phyloP scores from a whole-genome alignment of 1,140 invertebrate species.

The Caerostris darwini region DNA sequence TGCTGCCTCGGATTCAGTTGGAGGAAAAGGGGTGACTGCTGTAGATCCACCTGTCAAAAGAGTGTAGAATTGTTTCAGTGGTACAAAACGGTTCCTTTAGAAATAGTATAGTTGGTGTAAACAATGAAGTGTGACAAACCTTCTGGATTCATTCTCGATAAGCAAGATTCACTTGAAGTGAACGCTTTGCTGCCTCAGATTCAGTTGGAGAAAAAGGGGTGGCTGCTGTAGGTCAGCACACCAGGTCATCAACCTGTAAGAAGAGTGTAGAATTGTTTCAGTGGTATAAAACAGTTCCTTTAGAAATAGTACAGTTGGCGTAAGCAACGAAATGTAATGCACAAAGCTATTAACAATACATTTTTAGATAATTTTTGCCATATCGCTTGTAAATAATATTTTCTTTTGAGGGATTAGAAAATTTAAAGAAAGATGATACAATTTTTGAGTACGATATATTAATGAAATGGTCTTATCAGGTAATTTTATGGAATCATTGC shows the following conservation, averaged over 20 bases:
- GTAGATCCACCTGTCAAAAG: conserved; percentile 31
- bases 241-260: conserved; percentile 7
- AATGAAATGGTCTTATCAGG: too few species aligned
- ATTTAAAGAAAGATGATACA: too few species aligned
- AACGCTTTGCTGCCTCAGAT: conserved; percentile 15
- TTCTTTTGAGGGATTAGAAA: too few species aligned
- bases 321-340: too few species aligned
- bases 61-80: background rate
- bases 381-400: too few species aligned
- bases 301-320: too few species aligned
- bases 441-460: too few species aligned
- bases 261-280: background rate
- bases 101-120: too few species aligned
- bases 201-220: background rate
- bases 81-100: background rate
- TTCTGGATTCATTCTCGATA: background rate
- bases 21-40: background rate
- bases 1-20: background rate
- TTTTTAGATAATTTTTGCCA: too few species aligned
- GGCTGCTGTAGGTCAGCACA: conserved; percentile 28
- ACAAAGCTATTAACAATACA: too few species aligned
- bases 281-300: background rate
- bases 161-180: background rate
- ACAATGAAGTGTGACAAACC: too few species aligned
- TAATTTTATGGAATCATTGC: too few species aligned